Conservation (phyloP, 2,888 invertebrate species). For the Troilus luridus region DNA sequence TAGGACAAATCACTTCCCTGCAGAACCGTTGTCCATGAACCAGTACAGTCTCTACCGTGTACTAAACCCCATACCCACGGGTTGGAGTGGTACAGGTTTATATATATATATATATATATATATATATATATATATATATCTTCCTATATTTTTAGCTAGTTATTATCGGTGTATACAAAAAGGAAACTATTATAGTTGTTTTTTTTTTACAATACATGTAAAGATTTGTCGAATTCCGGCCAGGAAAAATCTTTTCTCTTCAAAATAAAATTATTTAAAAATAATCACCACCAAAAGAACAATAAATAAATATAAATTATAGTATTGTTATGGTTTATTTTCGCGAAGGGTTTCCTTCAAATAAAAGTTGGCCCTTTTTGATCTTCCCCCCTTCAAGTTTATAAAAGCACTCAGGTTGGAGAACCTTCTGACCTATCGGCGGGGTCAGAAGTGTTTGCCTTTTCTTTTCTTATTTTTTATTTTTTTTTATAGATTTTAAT, state of each 20-base stretch:
- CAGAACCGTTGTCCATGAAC: too few species aligned
- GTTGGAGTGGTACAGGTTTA: too few species aligned
- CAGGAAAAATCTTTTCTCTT: too few species aligned
- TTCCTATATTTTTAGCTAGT: neutral
- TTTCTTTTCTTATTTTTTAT: neutral
- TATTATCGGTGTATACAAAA: neutral
- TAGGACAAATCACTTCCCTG: too few species aligned
- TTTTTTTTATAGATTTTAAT: conserved; percentile 3
- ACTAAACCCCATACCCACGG: too few species aligned
- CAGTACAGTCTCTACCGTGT: too few species aligned
- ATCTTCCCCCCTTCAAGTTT: neutral
- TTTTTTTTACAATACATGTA: too few species aligned
- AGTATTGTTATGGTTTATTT: too few species aligned
- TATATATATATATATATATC: neutral
- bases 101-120: neutral
- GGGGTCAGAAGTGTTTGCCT: neutral
- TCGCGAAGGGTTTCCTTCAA: neutral
- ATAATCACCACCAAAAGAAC: too few species aligned
- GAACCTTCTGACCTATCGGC: conserved; percentile 2
- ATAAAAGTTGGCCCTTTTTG: neutral
- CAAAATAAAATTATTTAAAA: too few species aligned
- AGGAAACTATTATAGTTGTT: conserved; percentile 17
- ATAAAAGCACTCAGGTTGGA: conserved; percentile 38
- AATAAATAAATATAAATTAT: too few species aligned
- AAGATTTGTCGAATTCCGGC: too few species aligned